Base-by-base conservation (phyloP, 2,113 vertebrate genomes). In the Oreocharis arfaki region DNA sequence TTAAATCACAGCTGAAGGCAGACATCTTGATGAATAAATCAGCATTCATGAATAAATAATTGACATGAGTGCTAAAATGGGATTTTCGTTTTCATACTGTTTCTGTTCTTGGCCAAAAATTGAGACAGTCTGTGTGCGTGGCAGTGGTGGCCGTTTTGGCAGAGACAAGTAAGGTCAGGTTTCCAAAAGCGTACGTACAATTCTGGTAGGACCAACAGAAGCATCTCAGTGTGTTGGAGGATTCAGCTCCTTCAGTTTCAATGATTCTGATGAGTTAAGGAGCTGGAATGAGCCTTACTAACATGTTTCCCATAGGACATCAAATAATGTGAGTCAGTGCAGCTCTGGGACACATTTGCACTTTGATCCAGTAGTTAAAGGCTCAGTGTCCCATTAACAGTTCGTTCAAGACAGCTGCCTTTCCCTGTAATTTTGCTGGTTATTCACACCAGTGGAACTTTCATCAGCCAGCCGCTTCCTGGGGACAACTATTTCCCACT, bases 291-390 rank as follows among this genome's bases (percentile, higher is more conserved):
- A 95, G 50, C 35, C 79, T 50, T 74, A 50, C 49, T 46, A 76
- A n/a, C 69, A 61, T 0, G 0, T 91, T 94, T 96, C 67, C 64
- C 71, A 52, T 46, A 60, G 60, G 82, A 93, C 93, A 92, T 81
- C 59, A 88, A 88, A 93, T 73, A 80, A 74, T 0, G 7, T 91
- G 90, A 95, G 56, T 77, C 68, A 75, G 56, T 74, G 53, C 69
- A 71, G 64, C 92, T 94, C 76, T 53, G 53, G 83, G 92, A 93
- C 65, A 63, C 59, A 67, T 69, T 79, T 16, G 0, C 64, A 10
- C 59, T 95, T 93, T 97, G 96, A 97, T 97, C 92, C 92, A 95
- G 59, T 87, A 94, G 88, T 81, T 89, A 79, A 93, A 78, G 46
- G 28, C 56, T 91, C 86, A 35, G 35, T 64, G 84, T 84, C 87